Conservation (phyloP, 2,797 vertebrate genomes). For the Darevskia nairensis region DNA sequence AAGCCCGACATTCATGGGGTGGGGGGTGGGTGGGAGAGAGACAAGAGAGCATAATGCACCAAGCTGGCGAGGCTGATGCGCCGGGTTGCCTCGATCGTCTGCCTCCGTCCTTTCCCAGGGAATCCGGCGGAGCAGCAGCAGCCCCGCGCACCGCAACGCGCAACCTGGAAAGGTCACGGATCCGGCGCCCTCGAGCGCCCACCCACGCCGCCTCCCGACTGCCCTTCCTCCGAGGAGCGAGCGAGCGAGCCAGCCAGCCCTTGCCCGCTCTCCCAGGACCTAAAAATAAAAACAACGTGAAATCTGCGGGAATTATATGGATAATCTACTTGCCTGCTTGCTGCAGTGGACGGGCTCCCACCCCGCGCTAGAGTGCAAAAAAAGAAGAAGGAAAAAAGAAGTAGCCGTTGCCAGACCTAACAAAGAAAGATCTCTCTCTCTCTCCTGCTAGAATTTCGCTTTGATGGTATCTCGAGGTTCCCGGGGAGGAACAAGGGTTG, state of each 20-base stretch:
- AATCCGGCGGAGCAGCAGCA: no score
- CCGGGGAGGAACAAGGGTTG: no score
- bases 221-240: background rate
- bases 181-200: background rate
- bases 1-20: fast-evolving
- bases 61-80: background rate
- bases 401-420: background rate
- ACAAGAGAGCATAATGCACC: background rate
- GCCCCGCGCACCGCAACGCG: background rate
- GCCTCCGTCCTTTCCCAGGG: background rate
- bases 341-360: no score
- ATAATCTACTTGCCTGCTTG: background rate
- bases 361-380: background rate
- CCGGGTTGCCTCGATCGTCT: background rate
- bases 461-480: background rate
- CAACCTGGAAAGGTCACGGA: background rate
- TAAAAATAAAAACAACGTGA: background rate
- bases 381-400: no score
- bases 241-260: no score
- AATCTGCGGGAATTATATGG: background rate
- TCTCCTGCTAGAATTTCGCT: background rate
- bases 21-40: no score
- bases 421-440: background rate
- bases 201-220: background rate
- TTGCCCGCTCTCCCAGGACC: background rate